phyloP scores from a whole-genome alignment of 1,140 invertebrate genomes.

The Psilanteris sp. region DNA sequence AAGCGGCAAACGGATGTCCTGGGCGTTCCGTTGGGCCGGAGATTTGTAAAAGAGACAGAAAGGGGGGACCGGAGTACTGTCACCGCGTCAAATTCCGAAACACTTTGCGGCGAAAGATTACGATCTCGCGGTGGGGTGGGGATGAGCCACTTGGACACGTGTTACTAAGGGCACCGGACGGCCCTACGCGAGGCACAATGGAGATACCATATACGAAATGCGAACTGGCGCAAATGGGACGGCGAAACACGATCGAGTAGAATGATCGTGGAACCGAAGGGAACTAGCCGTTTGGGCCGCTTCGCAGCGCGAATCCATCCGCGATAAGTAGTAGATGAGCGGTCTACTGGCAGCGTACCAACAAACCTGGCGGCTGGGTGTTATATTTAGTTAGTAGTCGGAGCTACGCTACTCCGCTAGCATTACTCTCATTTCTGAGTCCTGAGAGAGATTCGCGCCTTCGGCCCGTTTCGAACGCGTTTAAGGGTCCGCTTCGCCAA shows the following conservation, averaged over 20 bases:
- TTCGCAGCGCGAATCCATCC: constrained; percentile 53
- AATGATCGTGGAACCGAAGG: constrained; percentile 52
- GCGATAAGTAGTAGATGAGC: constrained; percentile 44
- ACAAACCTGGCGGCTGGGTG: constrained; percentile 76
- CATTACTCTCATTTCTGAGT: constrained; percentile 62
- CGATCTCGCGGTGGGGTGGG: not conserved
- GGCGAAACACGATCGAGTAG: constrained; percentile 27
- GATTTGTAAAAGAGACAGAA: too few species aligned
- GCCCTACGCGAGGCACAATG: not conserved
- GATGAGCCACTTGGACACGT: constrained; percentile 6
- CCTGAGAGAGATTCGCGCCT: constrained; percentile 25
- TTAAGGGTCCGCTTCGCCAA: too few species aligned
- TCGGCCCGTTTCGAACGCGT: not conserved
- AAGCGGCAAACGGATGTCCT: too few species aligned
- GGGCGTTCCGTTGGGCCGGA: too few species aligned
- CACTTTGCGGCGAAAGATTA: too few species aligned
- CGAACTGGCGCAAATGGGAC: constrained; percentile 33
- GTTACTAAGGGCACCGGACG: constrained; percentile 36
- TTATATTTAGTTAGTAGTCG: constrained; percentile 77
- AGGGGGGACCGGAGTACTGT: too few species aligned
- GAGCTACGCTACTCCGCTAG: constrained; percentile 56
- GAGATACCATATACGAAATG: not conserved
- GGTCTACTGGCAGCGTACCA: constrained; percentile 73
- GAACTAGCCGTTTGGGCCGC: constrained; percentile 40
- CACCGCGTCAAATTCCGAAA: too few species aligned